These are phyloP conservation scores for Propithecus coquereli DNA, from an alignment of 2,113 vertebrate species.

Conservation along the genomic window DNA sequence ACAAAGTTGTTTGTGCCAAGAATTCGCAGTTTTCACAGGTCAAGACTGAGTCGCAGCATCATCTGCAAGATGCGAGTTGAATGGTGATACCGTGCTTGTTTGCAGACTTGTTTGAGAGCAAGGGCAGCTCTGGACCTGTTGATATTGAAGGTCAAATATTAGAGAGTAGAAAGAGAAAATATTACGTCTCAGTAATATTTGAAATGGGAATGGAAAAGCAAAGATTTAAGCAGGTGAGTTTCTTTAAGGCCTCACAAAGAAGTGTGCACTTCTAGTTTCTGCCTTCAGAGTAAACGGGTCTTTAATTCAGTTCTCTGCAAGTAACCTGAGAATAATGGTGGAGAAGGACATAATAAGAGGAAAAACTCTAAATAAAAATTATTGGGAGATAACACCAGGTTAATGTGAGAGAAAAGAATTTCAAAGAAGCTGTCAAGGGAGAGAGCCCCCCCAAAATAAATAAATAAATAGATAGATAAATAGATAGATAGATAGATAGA, in stretches of 20 bases:
- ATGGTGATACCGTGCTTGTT: background rate
- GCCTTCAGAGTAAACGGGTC: background rate
- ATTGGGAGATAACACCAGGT: background rate
- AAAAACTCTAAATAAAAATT: background rate
- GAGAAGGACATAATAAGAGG: background rate
- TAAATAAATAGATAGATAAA: background rate
- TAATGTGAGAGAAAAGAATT: background rate
- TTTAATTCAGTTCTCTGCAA: background rate
- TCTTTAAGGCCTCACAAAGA: background rate
- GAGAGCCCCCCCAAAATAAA: fast-evolving
- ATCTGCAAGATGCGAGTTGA: background rate
- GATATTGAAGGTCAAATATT: background rate
- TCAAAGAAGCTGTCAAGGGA: background rate
- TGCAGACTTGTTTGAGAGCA: background rate
- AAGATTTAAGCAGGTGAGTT: background rate
- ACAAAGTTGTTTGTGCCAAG: background rate
- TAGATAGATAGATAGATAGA: background rate
- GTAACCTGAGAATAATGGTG: background rate
- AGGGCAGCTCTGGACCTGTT: background rate
- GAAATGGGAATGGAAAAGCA: background rate
- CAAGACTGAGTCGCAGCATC: background rate
- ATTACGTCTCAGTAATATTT: background rate
- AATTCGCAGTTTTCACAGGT: background rate
- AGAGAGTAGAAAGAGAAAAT: background rate
- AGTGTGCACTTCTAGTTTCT: background rate